Evolutionary conservation across 2,888 invertebrate genomes (phyloP), one percentile per base, ranked within the genome.

Genomic region (Lissonota sp.): DNA sequence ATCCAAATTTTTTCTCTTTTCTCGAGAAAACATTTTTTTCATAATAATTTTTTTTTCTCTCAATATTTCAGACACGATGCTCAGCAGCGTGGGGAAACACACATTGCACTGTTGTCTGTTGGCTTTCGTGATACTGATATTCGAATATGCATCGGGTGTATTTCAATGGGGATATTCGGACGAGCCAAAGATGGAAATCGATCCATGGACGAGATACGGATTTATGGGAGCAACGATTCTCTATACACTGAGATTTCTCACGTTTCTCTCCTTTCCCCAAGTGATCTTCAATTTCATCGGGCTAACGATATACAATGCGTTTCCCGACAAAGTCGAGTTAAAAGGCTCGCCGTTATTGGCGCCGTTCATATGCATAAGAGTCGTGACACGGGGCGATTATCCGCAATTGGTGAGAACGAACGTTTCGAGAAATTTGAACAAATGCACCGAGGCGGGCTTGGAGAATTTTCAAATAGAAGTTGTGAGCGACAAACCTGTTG

Each of bases 401-500:
- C 97, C 98, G 4, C 96, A 98, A 87, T 93, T 99, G 84, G 98
- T 99, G 4, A 96, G 96, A 91, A 95, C 95, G 71, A 98, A 98
- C 94, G 97, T 98, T 5, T 94, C 95, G 74, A 95, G 97, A 83
- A 98, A 98, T 91, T 95, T 98, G 94, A 96, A 96, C 87, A 96
- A 96, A 84, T 98, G 98, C 90, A 93, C 96, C 84, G 97, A 97
- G 92, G 97, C 97, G 6, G 98, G 98, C 7, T 93, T 99, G 89
- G 98, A 98, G 92, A 98, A 99, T 92, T 99, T 99, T 90, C 95
- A 98, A 90, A 96, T 99, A 87, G 98, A 99, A 94, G 98, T 99
- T 49, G 99, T 99, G 10, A 98, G 98, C 49, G 99, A 99, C 92
- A 98, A 98, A 92, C 94, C 95, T 6, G 94, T 97, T 40, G 95